phyloP scores from a whole-genome alignment of 2,888 invertebrate species.

The Acheta domesticus region DNA sequence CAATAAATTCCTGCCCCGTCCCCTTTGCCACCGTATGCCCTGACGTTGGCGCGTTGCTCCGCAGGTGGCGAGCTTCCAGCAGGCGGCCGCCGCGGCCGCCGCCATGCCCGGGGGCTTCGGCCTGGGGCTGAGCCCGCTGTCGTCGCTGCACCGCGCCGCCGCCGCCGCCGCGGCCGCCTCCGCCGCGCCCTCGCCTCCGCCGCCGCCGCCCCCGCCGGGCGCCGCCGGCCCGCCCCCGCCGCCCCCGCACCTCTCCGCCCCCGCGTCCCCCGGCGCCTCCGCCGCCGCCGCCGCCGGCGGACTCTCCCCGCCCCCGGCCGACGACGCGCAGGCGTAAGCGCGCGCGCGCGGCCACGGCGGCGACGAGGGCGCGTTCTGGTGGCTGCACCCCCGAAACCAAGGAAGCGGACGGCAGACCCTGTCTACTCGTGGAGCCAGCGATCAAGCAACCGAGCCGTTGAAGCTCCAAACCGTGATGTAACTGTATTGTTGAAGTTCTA shows the following conservation, averaged over 20 bases:
- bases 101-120: conserved; percentile 41
- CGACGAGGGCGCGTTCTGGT: neutral
- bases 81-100: conserved; percentile 49
- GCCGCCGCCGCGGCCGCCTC: conserved; percentile 45
- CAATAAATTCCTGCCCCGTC: too few species aligned
- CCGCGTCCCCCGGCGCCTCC: conserved; percentile 44
- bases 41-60: too few species aligned
- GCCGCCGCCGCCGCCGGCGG: conserved; percentile 43
- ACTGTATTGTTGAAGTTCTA: too few species aligned
- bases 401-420: too few species aligned
- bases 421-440: too few species aligned
- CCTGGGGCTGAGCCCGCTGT: conserved; percentile 42
- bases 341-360: conserved; percentile 31
- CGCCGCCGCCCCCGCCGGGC: conserved; percentile 36
- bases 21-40: too few species aligned
- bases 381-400: too few species aligned
- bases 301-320: neutral
- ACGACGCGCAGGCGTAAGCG: conserved; percentile 34
- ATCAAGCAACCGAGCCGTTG: too few species aligned
- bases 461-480: too few species aligned
- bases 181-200: conserved; percentile 48
- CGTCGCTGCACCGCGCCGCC: conserved; percentile 44
- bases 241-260: conserved; percentile 44
- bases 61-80: conserved; percentile 59
- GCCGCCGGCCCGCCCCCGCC: conserved; percentile 35